Evolutionary conservation across 2,113 vertebrate species (phyloP).

Genomic region (Hydrochoerus hydrochaeris): DNA sequence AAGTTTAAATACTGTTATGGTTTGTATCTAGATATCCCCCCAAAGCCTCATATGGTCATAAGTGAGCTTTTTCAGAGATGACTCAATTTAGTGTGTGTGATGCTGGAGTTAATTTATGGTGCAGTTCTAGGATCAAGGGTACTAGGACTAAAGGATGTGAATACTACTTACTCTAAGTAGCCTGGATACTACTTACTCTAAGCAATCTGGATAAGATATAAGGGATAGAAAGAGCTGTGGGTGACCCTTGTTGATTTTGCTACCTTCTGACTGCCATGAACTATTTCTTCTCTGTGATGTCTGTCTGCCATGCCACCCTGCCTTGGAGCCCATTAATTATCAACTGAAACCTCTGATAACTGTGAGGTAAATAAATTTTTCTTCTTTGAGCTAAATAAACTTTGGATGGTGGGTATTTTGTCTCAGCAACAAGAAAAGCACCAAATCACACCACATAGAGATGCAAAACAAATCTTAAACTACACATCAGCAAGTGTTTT

Average conservation of each 20-base stretch:
- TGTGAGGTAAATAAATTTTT: background rate
- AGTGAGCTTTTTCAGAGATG: background rate
- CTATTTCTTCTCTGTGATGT: background rate
- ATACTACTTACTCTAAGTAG: background rate
- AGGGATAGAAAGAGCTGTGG: background rate
- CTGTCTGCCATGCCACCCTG: background rate
- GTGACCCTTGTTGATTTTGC: background rate
- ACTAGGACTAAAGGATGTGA: background rate
- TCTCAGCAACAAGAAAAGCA: background rate
- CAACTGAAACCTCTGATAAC: background rate
- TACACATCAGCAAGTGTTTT: constrained; percentile 13
- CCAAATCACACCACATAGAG: background rate
- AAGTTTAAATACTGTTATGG: background rate
- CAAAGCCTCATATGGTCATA: background rate
- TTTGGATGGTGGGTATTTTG: background rate
- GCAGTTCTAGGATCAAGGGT: background rate
- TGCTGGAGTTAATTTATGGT: background rate
- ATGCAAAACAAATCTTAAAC: constrained; percentile 12
- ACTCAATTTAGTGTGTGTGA: background rate
- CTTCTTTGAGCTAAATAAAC: background rate
- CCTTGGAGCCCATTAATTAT: background rate
- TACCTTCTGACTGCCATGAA: background rate
- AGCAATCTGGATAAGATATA: background rate
- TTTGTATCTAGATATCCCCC: background rate
- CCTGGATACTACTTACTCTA: background rate